phyloP scores from a whole-genome alignment of 2,113 vertebrate species.

The Paracanthobrama guichenoti region DNA sequence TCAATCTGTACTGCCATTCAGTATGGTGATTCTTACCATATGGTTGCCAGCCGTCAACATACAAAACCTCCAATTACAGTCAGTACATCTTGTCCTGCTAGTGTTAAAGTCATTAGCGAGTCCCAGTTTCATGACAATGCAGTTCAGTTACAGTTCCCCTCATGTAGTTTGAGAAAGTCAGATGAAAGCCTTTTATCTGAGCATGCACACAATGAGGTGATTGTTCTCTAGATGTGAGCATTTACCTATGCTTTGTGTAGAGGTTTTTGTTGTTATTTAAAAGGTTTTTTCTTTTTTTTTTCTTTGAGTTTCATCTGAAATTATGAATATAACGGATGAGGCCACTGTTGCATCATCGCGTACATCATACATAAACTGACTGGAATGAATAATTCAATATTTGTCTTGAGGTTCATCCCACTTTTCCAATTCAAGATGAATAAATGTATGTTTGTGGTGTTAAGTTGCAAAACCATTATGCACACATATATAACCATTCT shows the following conservation, averaged over 20 bases:
- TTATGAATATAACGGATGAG: background rate
- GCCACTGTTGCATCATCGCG: background rate
- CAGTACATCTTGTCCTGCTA: background rate
- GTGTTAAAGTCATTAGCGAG: background rate
- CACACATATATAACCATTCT: background rate
- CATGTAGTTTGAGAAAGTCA: background rate
- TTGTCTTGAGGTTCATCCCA: background rate
- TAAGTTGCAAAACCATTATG: background rate
- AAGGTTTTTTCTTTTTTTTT: background rate
- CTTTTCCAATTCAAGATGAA: background rate
- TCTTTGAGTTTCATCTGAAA: background rate
- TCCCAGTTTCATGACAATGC: background rate
- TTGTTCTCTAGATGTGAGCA: background rate
- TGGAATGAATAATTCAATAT: slow-evolving; percentile 15
- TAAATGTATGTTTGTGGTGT: background rate
- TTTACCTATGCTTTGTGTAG: background rate
- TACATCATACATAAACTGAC: background rate
- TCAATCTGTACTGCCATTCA: background rate
- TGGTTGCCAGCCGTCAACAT: background rate
- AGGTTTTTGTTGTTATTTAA: background rate
- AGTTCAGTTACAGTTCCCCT: background rate
- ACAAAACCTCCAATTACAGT: background rate
- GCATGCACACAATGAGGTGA: background rate
- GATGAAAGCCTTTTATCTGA: background rate
- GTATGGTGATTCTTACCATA: background rate